Evolutionary conservation across 2,888 invertebrate species (phyloP).

Genomic region (Himalopsyche japonica): DNA sequence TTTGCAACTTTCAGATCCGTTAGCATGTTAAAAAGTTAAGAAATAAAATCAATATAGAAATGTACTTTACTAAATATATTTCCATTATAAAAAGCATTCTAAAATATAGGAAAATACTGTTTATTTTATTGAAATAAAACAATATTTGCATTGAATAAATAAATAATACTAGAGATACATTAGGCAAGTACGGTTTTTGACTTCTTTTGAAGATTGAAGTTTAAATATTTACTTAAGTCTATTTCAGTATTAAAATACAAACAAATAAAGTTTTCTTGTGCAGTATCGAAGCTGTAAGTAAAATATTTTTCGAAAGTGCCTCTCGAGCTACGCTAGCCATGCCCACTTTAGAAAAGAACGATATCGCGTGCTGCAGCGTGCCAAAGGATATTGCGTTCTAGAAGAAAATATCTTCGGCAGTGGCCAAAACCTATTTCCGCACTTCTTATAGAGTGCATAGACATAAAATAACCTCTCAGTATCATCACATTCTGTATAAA

Average conservation of each 20-base stretch:
- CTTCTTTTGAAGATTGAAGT: too few relatives aligned
- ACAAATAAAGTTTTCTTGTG: neutral
- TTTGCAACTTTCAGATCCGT: too few relatives aligned
- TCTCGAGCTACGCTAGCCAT: neutral
- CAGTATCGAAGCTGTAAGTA: neutral
- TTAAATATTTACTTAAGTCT: neutral
- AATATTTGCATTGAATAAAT: too few relatives aligned
- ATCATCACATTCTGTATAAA: neutral
- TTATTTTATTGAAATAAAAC: too few relatives aligned
- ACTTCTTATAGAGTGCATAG: neutral
- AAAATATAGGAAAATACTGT: too few relatives aligned
- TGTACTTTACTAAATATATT: too few relatives aligned
- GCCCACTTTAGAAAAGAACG: neutral
- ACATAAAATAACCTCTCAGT: neutral
- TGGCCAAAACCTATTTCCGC: neutral
- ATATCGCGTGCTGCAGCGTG: neutral
- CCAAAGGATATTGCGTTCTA: neutral
- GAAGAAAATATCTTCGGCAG: neutral
- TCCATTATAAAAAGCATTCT: too few relatives aligned
- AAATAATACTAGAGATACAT: too few relatives aligned
- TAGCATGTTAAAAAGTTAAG: too few relatives aligned
- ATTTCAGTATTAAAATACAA: neutral
- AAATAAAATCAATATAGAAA: too few relatives aligned
- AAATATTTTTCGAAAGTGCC: neutral
- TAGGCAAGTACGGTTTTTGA: too few relatives aligned